A percentile compares a stretch with the other conserved stretches of the same genome.
These are phyloP conservation scores for Leptestheria dahalacensis DNA, from an alignment of 1,140 invertebrate species.

Conservation along the genomic window DNA sequence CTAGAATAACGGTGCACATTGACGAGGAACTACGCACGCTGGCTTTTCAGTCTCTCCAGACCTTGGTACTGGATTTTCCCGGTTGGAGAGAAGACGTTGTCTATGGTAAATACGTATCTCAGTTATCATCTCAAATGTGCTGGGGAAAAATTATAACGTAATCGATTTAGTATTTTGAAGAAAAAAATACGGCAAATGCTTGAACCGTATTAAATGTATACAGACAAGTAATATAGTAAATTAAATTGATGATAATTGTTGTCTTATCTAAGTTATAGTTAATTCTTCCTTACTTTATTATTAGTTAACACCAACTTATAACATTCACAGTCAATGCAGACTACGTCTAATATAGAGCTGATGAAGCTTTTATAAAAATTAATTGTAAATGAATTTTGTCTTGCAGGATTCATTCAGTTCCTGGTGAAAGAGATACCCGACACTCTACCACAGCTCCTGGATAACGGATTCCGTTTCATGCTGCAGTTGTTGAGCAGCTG, in stretches of 20 bases:
- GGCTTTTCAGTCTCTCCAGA: slow-evolving; percentile 91
- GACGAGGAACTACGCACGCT: slow-evolving; percentile 76
- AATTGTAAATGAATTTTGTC: neutral
- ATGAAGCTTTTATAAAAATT: too few relatives aligned
- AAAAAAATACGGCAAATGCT: too few relatives aligned
- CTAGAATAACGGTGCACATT: slow-evolving; percentile 82
- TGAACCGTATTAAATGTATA: too few relatives aligned
- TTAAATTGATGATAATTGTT: too few relatives aligned
- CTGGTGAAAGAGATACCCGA: slow-evolving; percentile 82
- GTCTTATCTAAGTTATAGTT: too few relatives aligned
- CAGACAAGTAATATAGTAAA: too few relatives aligned
- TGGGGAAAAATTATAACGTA: too few relatives aligned
- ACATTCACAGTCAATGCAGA: too few relatives aligned
- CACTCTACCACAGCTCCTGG: slow-evolving; percentile 72
- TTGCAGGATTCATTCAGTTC: slow-evolving; percentile 81
- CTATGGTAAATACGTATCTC: slow-evolving; percentile 30
- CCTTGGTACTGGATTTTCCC: slow-evolving; percentile 85
- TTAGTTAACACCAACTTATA: too few relatives aligned
- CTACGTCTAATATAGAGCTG: too few relatives aligned
- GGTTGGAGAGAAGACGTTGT: slow-evolving; percentile 95
- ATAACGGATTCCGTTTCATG: slow-evolving; percentile 85
- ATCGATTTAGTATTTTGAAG: too few relatives aligned
- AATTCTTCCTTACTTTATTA: too few relatives aligned
- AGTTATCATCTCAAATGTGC: neutral
- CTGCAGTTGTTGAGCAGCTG: slow-evolving; percentile 82